Conservation (phyloP, 2,888 invertebrate species). For the Glyphotaelius pellucidus region DNA sequence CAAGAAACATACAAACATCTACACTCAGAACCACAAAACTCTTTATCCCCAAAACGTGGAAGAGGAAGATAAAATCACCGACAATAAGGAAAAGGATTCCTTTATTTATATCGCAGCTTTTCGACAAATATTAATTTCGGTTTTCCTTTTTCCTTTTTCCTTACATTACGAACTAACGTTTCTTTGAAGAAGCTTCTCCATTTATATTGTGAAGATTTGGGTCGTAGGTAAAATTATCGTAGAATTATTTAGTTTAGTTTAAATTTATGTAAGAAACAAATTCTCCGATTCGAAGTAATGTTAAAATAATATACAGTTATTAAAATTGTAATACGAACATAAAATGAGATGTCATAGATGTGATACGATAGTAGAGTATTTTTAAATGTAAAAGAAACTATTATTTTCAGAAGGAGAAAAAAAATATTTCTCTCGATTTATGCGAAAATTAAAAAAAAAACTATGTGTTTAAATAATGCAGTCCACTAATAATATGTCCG, state of each 20-base stretch:
- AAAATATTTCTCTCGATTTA: too few species aligned
- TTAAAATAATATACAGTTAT: too few species aligned
- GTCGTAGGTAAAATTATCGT: neutral
- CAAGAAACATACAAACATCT: slow-evolving; percentile 46
- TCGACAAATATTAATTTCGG: neutral
- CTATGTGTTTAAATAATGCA: too few species aligned
- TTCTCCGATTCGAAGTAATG: neutral
- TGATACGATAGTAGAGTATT: too few species aligned
- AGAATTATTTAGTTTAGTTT: too few species aligned
- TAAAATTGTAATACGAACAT: too few species aligned
- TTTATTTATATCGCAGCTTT: neutral
- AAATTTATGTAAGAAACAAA: neutral
- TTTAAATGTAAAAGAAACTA: too few species aligned
- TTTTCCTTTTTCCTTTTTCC: neutral
- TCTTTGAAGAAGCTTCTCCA: neutral
- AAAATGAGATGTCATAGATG: too few species aligned
- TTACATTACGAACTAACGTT: neutral
- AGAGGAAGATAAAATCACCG: neutral
- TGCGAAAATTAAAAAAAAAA: too few species aligned
- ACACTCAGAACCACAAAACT: neutral
- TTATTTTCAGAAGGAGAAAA: too few species aligned
- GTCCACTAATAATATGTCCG: too few species aligned
- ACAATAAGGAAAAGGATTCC: neutral
- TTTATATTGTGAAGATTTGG: neutral
- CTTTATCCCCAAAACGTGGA: neutral